Percentiles rank a stretch among this genome's conserved stretches.
phyloP scores from a whole-genome alignment of 2,888 invertebrate species.

The Drosophila hamatofila region DNA sequence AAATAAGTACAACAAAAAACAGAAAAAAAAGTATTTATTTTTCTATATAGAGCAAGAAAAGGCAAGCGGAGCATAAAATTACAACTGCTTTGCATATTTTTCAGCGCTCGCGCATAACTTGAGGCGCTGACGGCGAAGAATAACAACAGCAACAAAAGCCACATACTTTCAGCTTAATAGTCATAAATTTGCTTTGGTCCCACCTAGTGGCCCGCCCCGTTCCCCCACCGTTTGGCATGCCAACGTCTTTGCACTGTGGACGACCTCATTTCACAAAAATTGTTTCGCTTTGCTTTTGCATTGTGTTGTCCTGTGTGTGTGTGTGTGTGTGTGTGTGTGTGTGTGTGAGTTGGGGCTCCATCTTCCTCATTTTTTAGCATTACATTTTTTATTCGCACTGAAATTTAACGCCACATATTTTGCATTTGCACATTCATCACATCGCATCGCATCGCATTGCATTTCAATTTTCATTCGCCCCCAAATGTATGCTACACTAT shows the following conservation, averaged over 20 bases:
- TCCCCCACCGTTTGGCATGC: conserved; percentile 27
- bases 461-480: conserved; percentile 65
- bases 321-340: conserved; percentile 3
- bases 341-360: conserved; percentile 1
- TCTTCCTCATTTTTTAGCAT: conserved; percentile 33
- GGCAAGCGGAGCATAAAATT: conserved; percentile 67
- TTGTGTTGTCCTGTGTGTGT: background rate
- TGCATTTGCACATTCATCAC: conserved; percentile 76
- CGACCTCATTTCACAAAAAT: conserved; percentile 64
- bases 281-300: conserved; percentile 36
- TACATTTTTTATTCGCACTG: conserved; percentile 59
- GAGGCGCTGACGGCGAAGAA: conserved; percentile 48
- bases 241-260: conserved; percentile 37
- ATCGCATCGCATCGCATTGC: conserved; percentile 55
- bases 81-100: conserved; percentile 78
- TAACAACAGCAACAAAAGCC: conserved; percentile 70
- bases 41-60: conserved; percentile 6
- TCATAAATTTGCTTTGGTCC: conserved; percentile 74
- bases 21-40: background rate
- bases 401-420: conserved; percentile 81
- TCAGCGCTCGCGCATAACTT: conserved; percentile 76
- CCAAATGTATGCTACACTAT: background rate
- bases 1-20: conserved; percentile 3
- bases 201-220: conserved; percentile 24
- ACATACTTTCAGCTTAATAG: conserved; percentile 79